phyloP scores from a whole-genome alignment of 2,113 vertebrate species.

The Drymodes brunneopygia region DNA sequence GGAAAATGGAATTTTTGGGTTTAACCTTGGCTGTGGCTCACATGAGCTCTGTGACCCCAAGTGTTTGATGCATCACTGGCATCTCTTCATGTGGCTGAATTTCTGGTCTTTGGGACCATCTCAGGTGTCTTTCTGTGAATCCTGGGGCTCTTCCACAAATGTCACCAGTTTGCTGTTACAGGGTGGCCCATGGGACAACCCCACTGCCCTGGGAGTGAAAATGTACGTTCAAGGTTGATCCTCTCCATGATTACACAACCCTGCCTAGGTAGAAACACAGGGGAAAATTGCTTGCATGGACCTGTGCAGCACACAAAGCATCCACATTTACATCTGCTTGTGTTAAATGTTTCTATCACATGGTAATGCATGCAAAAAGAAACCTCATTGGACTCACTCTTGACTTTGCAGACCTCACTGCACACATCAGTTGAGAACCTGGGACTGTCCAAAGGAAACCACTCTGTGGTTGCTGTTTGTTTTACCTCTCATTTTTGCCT shows the following conservation, averaged over 20 bases:
- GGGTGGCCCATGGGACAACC: neutral
- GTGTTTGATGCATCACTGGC: accelerated
- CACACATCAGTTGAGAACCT: accelerated
- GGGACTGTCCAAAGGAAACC: neutral
- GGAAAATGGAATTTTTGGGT: neutral
- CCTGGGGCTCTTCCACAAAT: neutral
- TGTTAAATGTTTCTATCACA: neutral
- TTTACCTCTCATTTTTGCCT: neutral
- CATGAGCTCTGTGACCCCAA: neutral
- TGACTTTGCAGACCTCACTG: neutral
- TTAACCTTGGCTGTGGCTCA: neutral
- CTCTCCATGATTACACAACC: neutral
- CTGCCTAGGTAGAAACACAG: neutral
- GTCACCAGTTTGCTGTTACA: neutral
- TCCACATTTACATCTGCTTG: neutral
- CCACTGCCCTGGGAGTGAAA: neutral
- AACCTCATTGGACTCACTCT: accelerated
- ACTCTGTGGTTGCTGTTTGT: accelerated
- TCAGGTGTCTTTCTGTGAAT: neutral
- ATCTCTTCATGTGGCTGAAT: neutral
- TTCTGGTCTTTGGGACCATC: neutral
- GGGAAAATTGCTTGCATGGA: neutral
- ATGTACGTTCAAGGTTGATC: accelerated
- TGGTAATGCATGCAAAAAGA: neutral
- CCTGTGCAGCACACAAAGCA: neutral